phyloP scores from a whole-genome alignment of 2,797 vertebrate species.

The Gadopsis bispinosus region DNA sequence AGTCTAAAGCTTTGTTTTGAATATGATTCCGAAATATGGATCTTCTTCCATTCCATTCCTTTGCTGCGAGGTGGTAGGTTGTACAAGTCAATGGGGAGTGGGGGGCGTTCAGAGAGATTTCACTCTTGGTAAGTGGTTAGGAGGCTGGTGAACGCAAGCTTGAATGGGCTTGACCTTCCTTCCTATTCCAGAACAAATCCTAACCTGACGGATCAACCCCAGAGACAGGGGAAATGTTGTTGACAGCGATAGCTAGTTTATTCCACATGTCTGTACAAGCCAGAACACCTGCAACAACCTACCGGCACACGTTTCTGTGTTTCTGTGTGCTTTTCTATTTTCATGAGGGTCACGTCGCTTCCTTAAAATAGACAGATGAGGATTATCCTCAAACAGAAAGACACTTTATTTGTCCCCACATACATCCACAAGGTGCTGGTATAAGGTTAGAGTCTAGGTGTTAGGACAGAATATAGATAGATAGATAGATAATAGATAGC shows the following conservation, averaged over 20 bases:
- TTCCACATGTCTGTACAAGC: not conserved
- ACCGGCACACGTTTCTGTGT: not conserved
- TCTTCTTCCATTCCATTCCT: not conserved
- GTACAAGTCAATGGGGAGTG: conserved; percentile 17
- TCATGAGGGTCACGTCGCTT: not conserved
- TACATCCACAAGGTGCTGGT: not conserved
- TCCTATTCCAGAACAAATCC: conserved; percentile 7
- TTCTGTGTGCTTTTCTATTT: not conserved
- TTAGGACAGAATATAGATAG: not conserved
- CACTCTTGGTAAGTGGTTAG: conserved; percentile 21
- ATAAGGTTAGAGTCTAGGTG: conserved; percentile 2
- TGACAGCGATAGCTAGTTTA: not conserved
- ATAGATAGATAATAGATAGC: not conserved
- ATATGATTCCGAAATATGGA: not conserved
- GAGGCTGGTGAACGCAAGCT: conserved; percentile 26
- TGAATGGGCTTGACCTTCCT: conserved; percentile 9
- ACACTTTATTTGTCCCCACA: not conserved
- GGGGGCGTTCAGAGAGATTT: conserved; percentile 25
- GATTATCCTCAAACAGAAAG: not conserved
- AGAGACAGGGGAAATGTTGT: conserved; percentile 13
- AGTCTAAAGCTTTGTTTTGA: conserved; percentile 3
- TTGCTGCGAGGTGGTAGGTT: conserved; percentile 19
- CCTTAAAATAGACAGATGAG: not conserved
- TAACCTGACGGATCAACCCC: conserved; percentile 3
- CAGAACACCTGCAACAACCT: not conserved